Conservation (phyloP, 2,888 invertebrate species). For the Megalurothrips usitatus region DNA sequence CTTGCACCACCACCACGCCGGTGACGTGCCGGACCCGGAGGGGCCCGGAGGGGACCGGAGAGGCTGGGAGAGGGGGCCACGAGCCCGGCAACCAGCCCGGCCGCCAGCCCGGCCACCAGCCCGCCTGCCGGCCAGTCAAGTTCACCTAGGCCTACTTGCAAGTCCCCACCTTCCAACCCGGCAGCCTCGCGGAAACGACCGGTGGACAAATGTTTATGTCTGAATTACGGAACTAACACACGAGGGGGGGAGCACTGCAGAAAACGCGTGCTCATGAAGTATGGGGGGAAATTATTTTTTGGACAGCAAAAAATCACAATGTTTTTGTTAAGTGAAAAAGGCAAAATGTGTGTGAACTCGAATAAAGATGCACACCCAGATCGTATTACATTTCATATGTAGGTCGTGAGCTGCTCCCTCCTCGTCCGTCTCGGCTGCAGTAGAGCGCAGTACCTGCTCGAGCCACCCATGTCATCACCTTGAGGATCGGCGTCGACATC, state of each 20-base stretch:
- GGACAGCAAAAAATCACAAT: neutral
- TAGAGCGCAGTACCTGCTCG: neutral
- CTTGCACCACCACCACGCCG: neutral
- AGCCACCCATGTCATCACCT: neutral
- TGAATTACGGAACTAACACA: neutral
- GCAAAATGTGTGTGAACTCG: neutral
- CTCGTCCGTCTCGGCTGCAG: neutral
- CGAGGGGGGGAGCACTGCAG: too few species aligned
- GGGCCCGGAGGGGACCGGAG: neutral
- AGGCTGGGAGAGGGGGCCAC: too few species aligned
- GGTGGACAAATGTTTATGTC: neutral
- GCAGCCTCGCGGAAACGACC: neutral
- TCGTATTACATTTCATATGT: neutral
- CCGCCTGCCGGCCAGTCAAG: neutral
- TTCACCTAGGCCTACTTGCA: constrained; percentile 19
- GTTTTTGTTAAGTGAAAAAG: neutral
- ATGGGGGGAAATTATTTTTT: neutral
- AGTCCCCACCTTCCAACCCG: neutral
- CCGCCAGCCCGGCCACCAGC: too few species aligned
- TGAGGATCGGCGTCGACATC: neutral
- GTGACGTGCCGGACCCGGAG: neutral
- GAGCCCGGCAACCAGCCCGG: too few species aligned
- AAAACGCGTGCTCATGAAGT: too few species aligned
- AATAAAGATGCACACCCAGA: neutral
- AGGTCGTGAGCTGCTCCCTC: too few species aligned